phyloP scores from a whole-genome alignment of 1,140 invertebrate genomes.

The Pogonus chalceus region DNA sequence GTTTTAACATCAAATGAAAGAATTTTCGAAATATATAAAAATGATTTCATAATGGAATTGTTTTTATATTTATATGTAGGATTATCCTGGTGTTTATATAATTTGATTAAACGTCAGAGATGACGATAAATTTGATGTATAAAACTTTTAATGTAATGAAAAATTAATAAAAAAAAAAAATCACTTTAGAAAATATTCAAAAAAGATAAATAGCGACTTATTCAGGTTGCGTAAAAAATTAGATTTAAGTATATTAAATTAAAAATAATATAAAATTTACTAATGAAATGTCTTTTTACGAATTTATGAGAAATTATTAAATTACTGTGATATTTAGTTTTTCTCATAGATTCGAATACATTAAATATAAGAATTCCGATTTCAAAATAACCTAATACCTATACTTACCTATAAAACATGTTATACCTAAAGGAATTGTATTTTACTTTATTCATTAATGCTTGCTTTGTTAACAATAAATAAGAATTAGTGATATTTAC shows the following conservation, averaged over 20 bases:
- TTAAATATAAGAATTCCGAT: background rate
- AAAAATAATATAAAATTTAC: no score
- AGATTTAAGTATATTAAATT: background rate
- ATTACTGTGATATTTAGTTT: background rate
- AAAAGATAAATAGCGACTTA: no score
- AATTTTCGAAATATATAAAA: no score
- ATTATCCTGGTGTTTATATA: no score
- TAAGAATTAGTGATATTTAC: background rate
- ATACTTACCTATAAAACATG: background rate
- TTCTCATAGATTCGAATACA: background rate
- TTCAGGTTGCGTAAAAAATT: background rate
- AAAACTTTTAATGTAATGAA: no score
- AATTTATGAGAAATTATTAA: background rate
- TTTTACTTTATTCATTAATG: background rate
- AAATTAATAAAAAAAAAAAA: no score
- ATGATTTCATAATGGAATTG: no score
- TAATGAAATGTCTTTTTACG: background rate
- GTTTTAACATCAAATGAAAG: no score
- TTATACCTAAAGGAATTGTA: conserved; percentile 2
- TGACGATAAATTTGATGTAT: no score
- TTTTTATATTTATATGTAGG: no score
- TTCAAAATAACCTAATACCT: background rate
- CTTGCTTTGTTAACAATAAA: conserved; percentile 3
- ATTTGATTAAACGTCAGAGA: no score
- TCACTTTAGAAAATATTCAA: no score